These are phyloP conservation scores for Trachemys scripta DNA, from an alignment of 2,113 vertebrate genomes.

Conservation along the genomic window DNA sequence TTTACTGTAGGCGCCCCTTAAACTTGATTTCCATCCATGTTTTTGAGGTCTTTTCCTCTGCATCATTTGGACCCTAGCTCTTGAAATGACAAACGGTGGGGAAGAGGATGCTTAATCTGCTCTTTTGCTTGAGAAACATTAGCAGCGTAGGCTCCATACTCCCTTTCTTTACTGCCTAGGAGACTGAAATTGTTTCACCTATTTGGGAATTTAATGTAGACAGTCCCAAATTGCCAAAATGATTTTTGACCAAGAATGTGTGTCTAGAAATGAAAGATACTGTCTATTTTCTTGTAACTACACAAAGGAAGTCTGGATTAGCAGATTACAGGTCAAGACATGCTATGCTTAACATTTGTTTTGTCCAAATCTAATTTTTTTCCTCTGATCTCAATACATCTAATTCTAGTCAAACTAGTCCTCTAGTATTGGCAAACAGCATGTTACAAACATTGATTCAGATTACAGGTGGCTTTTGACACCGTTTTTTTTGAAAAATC, in stretches of 20 bases:
- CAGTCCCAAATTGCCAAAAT: not conserved
- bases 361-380: not conserved
- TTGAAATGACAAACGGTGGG: not conserved
- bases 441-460: not conserved
- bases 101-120: not conserved
- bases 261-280: not conserved
- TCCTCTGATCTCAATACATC: not conserved
- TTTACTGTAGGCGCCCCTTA: not conserved
- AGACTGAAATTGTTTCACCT: not conserved
- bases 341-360: rapidly evolving
- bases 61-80: not conserved
- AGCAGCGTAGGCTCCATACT: not conserved
- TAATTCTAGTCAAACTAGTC: not conserved
- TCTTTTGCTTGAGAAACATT: not conserved
- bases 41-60: not conserved
- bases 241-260: not conserved
- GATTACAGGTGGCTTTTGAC: not conserved
- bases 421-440: not conserved
- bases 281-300: not conserved
- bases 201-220: not conserved
- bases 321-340: not conserved
- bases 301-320: not conserved
- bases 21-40: not conserved
- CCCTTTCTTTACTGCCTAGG: rapidly evolving
- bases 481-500: not conserved